Conservation (phyloP, 2,888 invertebrate species). For the Drosophila recens region DNA sequence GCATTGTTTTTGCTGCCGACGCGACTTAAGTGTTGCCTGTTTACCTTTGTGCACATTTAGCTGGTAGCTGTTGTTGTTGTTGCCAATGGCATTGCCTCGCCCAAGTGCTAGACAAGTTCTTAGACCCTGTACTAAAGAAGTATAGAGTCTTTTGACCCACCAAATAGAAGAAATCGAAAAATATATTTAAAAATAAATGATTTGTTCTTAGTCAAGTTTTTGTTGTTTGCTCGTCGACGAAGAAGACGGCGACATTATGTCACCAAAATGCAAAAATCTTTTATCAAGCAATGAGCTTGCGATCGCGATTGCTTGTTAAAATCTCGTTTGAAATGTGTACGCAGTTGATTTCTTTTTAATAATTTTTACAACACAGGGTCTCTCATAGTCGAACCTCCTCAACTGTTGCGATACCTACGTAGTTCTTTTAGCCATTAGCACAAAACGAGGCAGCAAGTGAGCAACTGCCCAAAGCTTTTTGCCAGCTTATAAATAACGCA, state of each 20-base stretch:
- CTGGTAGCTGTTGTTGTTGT: slow-evolving; percentile 61
- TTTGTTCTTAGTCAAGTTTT: too few species aligned
- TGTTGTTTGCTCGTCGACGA: too few species aligned
- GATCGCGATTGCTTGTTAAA: too few species aligned
- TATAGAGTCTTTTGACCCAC: rapidly evolving
- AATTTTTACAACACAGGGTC: not conserved
- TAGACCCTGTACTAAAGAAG: not conserved
- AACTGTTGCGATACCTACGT: not conserved
- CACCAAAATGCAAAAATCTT: too few species aligned
- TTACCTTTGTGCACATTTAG: slow-evolving; percentile 74
- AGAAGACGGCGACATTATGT: too few species aligned
- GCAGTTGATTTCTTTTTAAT: too few species aligned
- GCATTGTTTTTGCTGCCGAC: slow-evolving; percentile 67
- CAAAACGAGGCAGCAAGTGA: slow-evolving; percentile 26
- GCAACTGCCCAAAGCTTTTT: slow-evolving; percentile 59
- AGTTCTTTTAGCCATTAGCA: slow-evolving; percentile 43
- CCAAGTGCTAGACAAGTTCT: slow-evolving; percentile 63
- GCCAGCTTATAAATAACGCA: slow-evolving; percentile 77
- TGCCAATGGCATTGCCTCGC: slow-evolving; percentile 52
- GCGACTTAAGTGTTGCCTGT: slow-evolving; percentile 76
- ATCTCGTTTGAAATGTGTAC: too few species aligned
- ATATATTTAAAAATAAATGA: too few species aligned
- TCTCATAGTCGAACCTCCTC: not conserved
- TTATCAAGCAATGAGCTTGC: too few species aligned
- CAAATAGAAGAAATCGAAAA: not conserved